These are phyloP conservation scores for Desoria tigrina DNA, from an alignment of 2,888 invertebrate species.

Conservation along the genomic window DNA sequence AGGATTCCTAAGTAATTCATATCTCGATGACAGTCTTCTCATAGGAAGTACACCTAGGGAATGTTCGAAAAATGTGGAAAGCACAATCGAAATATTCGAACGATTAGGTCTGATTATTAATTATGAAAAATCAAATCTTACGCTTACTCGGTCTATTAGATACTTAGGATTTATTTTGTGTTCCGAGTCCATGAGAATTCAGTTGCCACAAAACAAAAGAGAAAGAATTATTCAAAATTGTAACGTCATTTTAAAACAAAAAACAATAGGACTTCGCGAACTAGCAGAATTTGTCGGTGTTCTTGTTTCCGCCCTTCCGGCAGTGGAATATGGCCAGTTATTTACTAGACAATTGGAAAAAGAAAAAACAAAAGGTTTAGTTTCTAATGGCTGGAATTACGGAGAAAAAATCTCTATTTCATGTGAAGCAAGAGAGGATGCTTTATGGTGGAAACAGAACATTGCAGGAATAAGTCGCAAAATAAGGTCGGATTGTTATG, in stretches of 20 bases:
- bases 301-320: slow-evolving; percentile 26
- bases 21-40: slow-evolving; percentile 18
- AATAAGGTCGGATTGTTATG: slow-evolving; percentile 23
- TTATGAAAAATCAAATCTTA: slow-evolving; percentile 4
- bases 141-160: neutral
- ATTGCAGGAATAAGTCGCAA: neutral
- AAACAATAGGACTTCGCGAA: neutral
- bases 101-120: slow-evolving; percentile 14
- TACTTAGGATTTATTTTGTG: slow-evolving; percentile 20
- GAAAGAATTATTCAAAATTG: neutral
- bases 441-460: slow-evolving; percentile 20
- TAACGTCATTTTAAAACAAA: neutral
- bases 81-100: neutral
- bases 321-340: slow-evolving; percentile 21
- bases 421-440: neutral
- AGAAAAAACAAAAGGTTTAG: slow-evolving; percentile 15
- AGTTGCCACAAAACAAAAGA: slow-evolving; percentile 1
- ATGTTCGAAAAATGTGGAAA: neutral
- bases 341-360: slow-evolving; percentile 26
- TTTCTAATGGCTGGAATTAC: neutral
- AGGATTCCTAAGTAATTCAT: neutral
- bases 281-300: slow-evolving; percentile 13
- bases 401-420: neutral
- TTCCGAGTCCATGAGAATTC: slow-evolving; percentile 5
- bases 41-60: neutral